Conservation (phyloP, 2,888 invertebrate genomes). For the Gisinianus flammeolus region DNA sequence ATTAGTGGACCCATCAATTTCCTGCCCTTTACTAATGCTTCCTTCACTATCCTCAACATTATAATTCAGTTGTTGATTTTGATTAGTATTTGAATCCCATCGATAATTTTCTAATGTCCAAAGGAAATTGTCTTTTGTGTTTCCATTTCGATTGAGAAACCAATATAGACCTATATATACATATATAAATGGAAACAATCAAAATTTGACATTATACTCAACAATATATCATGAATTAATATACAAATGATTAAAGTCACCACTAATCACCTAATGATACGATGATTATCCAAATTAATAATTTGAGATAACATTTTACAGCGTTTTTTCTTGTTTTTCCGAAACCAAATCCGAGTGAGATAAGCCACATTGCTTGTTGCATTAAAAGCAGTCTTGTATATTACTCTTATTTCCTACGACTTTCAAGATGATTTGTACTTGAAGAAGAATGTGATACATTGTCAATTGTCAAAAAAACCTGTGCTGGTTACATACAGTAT, state of each 20-base stretch:
- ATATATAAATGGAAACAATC: neutral
- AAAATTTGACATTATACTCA: neutral
- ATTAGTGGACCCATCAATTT: neutral
- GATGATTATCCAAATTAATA: slow-evolving; percentile 57
- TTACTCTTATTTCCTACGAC: neutral
- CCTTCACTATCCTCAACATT: neutral
- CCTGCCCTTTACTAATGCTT: neutral
- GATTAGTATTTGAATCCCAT: neutral
- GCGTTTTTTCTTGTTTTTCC: slow-evolving; percentile 37
- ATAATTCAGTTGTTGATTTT: neutral
- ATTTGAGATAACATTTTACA: slow-evolving; percentile 55
- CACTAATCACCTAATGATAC: slow-evolving; percentile 55
- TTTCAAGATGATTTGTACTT: too few relatives aligned
- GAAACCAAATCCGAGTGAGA: slow-evolving; percentile 27
- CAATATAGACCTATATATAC: slow-evolving; percentile 52
- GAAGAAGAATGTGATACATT: too few relatives aligned
- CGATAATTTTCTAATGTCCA: slow-evolving; percentile 29
- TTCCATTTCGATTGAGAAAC: slow-evolving; percentile 45
- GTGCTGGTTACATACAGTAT: too few relatives aligned
- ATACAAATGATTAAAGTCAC: neutral
- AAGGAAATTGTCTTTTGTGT: slow-evolving; percentile 6
- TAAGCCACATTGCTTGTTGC: slow-evolving; percentile 28
- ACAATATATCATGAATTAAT: neutral
- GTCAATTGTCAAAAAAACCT: too few relatives aligned
- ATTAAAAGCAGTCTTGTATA: neutral